Conservation (phyloP, 2,888 invertebrate genomes). For the Drosophila lutescens region DNA sequence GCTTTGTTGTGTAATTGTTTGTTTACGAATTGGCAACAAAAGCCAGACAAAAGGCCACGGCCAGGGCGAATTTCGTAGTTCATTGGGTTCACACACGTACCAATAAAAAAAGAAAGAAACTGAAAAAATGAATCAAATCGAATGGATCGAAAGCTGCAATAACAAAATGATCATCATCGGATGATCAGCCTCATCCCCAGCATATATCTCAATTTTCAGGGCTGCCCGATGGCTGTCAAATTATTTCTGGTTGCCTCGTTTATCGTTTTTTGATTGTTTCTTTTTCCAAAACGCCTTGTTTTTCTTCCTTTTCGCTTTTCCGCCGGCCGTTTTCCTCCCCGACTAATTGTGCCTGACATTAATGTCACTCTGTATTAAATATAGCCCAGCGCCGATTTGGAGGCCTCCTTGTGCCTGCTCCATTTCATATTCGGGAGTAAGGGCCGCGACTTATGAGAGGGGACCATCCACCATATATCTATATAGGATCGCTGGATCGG, state of each 20-base stretch:
- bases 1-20: constrained; percentile 75
- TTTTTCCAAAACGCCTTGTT: constrained; percentile 29
- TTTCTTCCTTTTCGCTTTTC: constrained; percentile 42
- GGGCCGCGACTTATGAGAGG: constrained; percentile 37
- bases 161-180: constrained; percentile 62
- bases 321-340: constrained; percentile 50
- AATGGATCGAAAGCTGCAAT: constrained; percentile 66
- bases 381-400: constrained; percentile 54
- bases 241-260: constrained; percentile 65
- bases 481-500: constrained; percentile 12
- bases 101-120: constrained; percentile 50
- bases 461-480: neutral
- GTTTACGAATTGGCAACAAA: constrained; percentile 69
- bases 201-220: constrained; percentile 25
- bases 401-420: constrained; percentile 47
- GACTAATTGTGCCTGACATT: constrained; percentile 73
- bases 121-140: constrained; percentile 58
- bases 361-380: constrained; percentile 75
- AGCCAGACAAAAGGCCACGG: constrained; percentile 68
- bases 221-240: constrained; percentile 54
- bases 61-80: constrained; percentile 65
- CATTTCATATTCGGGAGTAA: constrained; percentile 70
- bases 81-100: constrained; percentile 70
- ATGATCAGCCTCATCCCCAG: constrained; percentile 42
- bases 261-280: constrained; percentile 74